Conservation (phyloP, 2,888 invertebrate species). For the Rapana venosa region DNA sequence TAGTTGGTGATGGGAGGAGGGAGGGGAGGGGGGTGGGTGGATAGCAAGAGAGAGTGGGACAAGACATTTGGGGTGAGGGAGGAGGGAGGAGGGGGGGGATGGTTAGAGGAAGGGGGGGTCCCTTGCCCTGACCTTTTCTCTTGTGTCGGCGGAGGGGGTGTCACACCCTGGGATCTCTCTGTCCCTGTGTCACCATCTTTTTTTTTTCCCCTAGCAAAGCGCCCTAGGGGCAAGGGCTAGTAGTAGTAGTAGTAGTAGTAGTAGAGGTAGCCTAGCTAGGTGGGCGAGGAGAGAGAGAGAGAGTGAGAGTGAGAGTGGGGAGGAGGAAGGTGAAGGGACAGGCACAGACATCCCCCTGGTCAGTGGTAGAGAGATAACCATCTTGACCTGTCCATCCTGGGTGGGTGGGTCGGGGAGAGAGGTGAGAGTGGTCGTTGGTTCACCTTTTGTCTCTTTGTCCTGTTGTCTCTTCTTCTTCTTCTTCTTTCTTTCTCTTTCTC, state of each 20-base stretch:
- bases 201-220: too few relatives aligned
- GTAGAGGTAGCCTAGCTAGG: neutral
- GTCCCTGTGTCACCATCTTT: neutral
- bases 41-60: too few relatives aligned
- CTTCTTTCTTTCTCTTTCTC: too few relatives aligned
- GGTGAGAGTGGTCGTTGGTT: neutral
- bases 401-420: neutral
- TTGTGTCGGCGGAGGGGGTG: too few relatives aligned
- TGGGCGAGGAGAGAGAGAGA: neutral
- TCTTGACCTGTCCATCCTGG: neutral
- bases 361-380: slow-evolving; percentile 17
- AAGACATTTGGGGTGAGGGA: too few relatives aligned
- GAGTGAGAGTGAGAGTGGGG: neutral
- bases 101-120: too few relatives aligned
- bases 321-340: neutral
- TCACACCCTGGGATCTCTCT: neutral
- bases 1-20: too few relatives aligned
- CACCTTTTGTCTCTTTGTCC: slow-evolving; percentile 18
- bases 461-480: too few relatives aligned
- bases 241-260: neutral
- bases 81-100: too few relatives aligned
- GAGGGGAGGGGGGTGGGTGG: too few relatives aligned
- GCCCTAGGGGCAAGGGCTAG: too few relatives aligned
- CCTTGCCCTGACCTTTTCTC: neutral
- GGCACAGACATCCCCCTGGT: neutral